phyloP scores from a whole-genome alignment of 2,113 vertebrate genomes.

The Nibea coibor region DNA sequence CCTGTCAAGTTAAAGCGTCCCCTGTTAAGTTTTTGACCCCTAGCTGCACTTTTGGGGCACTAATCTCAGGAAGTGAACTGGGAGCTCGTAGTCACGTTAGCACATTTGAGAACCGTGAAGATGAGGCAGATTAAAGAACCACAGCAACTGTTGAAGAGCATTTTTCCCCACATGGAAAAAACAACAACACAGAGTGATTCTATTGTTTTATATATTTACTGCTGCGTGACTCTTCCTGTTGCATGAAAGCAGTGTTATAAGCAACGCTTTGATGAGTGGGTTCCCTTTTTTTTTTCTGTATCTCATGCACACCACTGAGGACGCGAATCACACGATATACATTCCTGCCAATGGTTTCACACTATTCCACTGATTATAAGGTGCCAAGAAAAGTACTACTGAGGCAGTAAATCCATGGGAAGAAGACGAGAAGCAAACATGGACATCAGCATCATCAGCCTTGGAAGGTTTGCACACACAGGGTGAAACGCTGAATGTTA shows the following conservation, averaged over 20 bases:
- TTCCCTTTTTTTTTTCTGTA: constrained; percentile 19
- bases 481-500: not conserved
- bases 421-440: constrained; percentile 6
- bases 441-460: not conserved
- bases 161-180: not conserved
- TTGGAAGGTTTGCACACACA: not conserved
- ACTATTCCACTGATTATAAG: constrained; percentile 39
- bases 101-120: not conserved
- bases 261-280: constrained; percentile 5
- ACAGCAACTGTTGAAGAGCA: not conserved
- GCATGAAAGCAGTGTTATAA: not conserved
- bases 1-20: not conserved
- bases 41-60: not conserved
- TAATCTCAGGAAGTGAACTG: not conserved
- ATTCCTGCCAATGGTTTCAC: constrained; percentile 43
- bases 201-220: not conserved
- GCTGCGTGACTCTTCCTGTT: not conserved
- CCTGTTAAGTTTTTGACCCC: not conserved
- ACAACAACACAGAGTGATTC: not conserved
- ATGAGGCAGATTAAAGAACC: not conserved
- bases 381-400: constrained; percentile 27
- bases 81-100: not conserved
- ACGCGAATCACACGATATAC: not conserved
- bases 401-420: constrained; percentile 21
- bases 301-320: constrained; percentile 1